phyloP scores from a whole-genome alignment of 2,888 invertebrate genomes.

The Netelia inedita region DNA sequence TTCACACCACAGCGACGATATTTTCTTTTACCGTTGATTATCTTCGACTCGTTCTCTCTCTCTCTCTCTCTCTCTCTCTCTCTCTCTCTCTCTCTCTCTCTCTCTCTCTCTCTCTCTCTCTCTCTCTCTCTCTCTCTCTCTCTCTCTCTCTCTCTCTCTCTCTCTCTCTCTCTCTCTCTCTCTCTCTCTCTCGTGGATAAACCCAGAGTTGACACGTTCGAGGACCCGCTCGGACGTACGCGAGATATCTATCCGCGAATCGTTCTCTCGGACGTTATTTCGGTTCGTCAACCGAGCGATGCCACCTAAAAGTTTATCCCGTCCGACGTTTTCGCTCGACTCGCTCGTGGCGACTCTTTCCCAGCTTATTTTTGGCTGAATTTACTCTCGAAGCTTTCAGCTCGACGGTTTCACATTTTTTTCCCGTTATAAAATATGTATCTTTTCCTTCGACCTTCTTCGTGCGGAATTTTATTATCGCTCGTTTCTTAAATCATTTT shows the following conservation, averaged over 20 bases:
- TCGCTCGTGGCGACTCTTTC: slow-evolving; percentile 10
- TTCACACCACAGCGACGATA: neutral
- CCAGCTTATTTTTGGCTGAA: slow-evolving; percentile 37
- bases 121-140: too few species aligned
- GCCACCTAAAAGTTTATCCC: slow-evolving; percentile 33
- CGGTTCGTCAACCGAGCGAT: slow-evolving; percentile 61
- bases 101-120: too few species aligned
- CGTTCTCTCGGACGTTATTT: slow-evolving; percentile 62
- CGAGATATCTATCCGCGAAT: neutral
- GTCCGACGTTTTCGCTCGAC: slow-evolving; percentile 13
- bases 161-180: too few species aligned
- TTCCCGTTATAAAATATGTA: neutral
- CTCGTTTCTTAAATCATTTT: too few species aligned
- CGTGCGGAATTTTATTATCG: neutral
- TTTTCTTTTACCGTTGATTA: neutral
- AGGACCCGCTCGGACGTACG: neutral
- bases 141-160: too few species aligned
- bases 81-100: too few species aligned
- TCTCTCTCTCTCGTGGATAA: neutral
- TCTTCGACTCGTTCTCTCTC: neutral
- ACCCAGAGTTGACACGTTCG: neutral
- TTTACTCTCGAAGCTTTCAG: neutral
- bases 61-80: too few species aligned
- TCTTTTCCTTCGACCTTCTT: neutral
- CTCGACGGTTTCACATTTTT: neutral